Evolutionary conservation across 1,140 invertebrate genomes (phyloP).

Genomic region (Anadara kagoshimensis): DNA sequence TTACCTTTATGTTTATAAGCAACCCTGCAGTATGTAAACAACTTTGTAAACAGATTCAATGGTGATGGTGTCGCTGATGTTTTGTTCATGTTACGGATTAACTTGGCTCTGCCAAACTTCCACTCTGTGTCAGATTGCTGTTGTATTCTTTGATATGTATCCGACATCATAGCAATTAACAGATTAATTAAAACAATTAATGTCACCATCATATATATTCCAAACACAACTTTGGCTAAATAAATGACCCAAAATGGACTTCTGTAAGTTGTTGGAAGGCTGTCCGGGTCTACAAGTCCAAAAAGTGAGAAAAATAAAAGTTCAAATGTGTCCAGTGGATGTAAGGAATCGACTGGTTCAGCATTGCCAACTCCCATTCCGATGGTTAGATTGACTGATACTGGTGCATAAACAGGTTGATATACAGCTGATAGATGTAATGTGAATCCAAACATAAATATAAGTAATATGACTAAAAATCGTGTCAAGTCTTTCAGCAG

Average conservation of each 20-base stretch:
- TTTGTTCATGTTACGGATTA: conserved; percentile 99
- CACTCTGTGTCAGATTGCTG: conserved; percentile 99
- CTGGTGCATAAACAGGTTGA: conserved; percentile 83
- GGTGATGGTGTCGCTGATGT: conserved; percentile 98
- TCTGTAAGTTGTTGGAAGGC: conserved; percentile 77
- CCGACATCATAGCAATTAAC: conserved; percentile 99
- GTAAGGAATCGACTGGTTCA: conserved; percentile 35
- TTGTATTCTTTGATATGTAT: conserved; percentile 98
- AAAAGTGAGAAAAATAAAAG: conserved; percentile 98
- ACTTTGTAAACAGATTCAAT: conserved; percentile 95
- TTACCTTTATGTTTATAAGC: conserved; percentile 85
- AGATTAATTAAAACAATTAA: conserved; percentile 98
- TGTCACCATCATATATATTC: conserved; percentile 97
- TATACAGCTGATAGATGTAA: conserved; percentile 97
- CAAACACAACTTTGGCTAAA: conserved; percentile 85
- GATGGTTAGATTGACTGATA: conserved; percentile 29
- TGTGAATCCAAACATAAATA: conserved; percentile 99
- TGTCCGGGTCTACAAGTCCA: conserved; percentile 91
- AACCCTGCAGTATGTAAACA: conserved; percentile 79
- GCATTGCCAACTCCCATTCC: conserved; percentile 59
- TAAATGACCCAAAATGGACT: conserved; percentile 76
- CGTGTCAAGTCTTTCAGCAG: conserved; percentile 86
- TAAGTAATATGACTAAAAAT: conserved; percentile 96
- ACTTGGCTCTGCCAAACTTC: conserved; percentile 99
- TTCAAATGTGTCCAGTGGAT: conserved; percentile 89